Percentiles rank a stretch among this genome's conserved stretches.
Conservation (phyloP, 2,888 invertebrate genomes). For the Nymphalis polychloros region DNA sequence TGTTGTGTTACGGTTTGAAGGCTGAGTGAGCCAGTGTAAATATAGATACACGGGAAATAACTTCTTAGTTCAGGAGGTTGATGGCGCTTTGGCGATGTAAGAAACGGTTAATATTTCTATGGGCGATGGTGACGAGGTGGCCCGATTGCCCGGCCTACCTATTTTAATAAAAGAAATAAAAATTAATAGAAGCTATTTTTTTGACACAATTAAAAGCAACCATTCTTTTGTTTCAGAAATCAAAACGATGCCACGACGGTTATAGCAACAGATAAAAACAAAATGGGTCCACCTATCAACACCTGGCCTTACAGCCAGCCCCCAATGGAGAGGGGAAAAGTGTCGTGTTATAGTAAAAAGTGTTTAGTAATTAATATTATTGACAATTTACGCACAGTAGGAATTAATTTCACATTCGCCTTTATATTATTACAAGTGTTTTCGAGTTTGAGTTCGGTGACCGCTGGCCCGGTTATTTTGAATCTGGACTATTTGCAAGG, state of each 20-base stretch:
- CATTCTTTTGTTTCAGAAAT: conserved; percentile 57
- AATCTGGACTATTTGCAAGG: conserved; percentile 76
- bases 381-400: conserved; percentile 56
- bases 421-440: conserved; percentile 62
- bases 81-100: too few species aligned
- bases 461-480: conserved; percentile 68
- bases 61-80: too few species aligned
- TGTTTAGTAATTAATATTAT: conserved; percentile 51
- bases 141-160: too few species aligned
- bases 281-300: conserved; percentile 69
- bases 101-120: too few species aligned
- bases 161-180: too few species aligned
- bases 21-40: too few species aligned
- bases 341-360: conserved; percentile 49
- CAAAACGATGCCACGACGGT: conserved; percentile 39
- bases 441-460: conserved; percentile 56
- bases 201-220: not conserved
- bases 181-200: too few species aligned
- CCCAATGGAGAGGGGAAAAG: conserved; percentile 39
- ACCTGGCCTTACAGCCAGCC: conserved; percentile 63
- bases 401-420: conserved; percentile 62
- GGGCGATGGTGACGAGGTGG: too few species aligned
- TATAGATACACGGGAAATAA: too few species aligned
- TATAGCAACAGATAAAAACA: conserved; percentile 48
- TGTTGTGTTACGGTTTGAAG: too few species aligned